Conservation (phyloP, 2,797 vertebrate species). For the Paratrypauchen microcephalus region DNA sequence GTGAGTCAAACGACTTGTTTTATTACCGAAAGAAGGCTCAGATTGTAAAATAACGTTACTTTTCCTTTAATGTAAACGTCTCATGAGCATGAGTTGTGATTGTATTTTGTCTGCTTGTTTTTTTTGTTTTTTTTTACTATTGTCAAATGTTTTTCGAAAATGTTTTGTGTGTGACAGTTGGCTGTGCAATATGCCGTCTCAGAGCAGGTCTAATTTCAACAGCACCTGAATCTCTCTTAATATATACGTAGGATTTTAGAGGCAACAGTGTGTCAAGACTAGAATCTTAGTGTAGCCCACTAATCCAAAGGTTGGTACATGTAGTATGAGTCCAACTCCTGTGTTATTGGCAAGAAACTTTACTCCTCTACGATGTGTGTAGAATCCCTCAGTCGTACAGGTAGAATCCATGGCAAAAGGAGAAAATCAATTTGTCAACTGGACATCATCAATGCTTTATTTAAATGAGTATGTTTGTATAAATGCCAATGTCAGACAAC, state of each 20-base stretch:
- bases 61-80: background rate
- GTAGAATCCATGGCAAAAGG: too few relatives aligned
- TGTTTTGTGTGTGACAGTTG: background rate
- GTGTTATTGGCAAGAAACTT: background rate
- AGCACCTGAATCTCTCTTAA: background rate
- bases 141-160: background rate
- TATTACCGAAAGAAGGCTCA: too few relatives aligned
- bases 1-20: too few relatives aligned
- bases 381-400: too few relatives aligned
- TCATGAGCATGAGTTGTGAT: background rate
- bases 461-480: background rate
- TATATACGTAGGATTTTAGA: background rate
- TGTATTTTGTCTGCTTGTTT: background rate
- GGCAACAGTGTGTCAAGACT: background rate
- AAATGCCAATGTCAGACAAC: background rate
- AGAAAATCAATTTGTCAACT: too few relatives aligned
- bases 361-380: too few relatives aligned
- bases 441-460: background rate
- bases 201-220: constrained; percentile 5
- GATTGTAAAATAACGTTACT: too few relatives aligned
- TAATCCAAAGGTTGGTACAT: background rate
- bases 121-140: background rate
- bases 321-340: background rate
- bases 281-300: background rate
- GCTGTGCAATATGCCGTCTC: background rate